Conservation (phyloP, 1,140 invertebrate species). For the Monochamus saltuarius region DNA sequence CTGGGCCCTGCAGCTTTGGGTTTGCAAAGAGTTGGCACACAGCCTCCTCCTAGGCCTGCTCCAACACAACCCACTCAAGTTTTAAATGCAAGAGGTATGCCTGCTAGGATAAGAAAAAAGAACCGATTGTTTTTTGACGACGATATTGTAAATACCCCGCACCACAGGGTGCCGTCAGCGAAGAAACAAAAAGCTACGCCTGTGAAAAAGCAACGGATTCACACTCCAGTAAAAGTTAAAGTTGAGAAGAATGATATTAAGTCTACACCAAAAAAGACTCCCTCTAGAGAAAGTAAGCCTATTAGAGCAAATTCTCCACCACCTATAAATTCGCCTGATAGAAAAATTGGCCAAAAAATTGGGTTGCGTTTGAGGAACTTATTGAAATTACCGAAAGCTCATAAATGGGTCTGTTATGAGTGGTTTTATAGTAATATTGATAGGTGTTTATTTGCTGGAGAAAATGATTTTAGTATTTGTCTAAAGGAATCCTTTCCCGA, state of each 20-base stretch:
- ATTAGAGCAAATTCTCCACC: slow-evolving; percentile 35
- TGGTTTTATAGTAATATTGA: slow-evolving; percentile 99
- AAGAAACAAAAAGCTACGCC: slow-evolving; percentile 59
- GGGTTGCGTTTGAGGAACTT: slow-evolving; percentile 90
- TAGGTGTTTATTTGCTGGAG: slow-evolving; percentile 89
- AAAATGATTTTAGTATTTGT: slow-evolving; percentile 96
- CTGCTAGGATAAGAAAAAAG: slow-evolving; percentile 85
- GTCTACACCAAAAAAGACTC: slow-evolving; percentile 33
- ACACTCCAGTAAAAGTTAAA: slow-evolving; percentile 53
- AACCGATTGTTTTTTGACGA: slow-evolving; percentile 91
- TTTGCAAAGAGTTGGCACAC: slow-evolving; percentile 74
- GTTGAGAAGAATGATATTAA: slow-evolving; percentile 25
- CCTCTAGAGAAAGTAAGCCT: slow-evolving; percentile 52
- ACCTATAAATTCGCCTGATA: slow-evolving; percentile 63
- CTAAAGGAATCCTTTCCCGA: slow-evolving; percentile 93
- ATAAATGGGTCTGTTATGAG: slow-evolving; percentile 99
- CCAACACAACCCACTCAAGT: slow-evolving; percentile 71
- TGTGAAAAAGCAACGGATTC: slow-evolving; percentile 46
- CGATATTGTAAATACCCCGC: slow-evolving; percentile 81
- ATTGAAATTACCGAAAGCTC: slow-evolving; percentile 97
- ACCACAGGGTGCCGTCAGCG: slow-evolving; percentile 65
- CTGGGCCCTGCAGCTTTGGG: slow-evolving; percentile 75
- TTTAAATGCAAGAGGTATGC: slow-evolving; percentile 83
- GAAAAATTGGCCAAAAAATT: slow-evolving; percentile 82
- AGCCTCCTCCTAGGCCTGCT: slow-evolving; percentile 67